Conservation (phyloP, 2,113 vertebrate species). For the Kryptolebias marmoratus region DNA sequence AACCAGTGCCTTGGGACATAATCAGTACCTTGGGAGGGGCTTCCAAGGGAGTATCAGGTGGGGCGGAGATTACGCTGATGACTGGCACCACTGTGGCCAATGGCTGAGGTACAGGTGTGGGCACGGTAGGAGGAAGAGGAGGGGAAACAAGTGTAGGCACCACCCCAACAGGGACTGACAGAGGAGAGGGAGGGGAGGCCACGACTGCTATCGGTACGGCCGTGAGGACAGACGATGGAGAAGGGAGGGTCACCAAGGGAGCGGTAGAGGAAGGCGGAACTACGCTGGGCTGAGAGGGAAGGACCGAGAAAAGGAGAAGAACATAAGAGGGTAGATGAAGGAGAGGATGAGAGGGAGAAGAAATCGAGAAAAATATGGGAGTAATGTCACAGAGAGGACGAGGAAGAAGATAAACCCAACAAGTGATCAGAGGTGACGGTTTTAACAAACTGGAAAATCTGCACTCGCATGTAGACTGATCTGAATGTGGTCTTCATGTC, state of each 20-base stretch:
- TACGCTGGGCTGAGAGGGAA: constrained; percentile 58
- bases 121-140: constrained; percentile 66
- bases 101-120: constrained; percentile 83
- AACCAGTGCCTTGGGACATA: constrained; percentile 84
- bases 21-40: constrained; percentile 88
- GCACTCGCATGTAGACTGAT: constrained; percentile 6
- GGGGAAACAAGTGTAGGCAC: constrained; percentile 76
- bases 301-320: constrained; percentile 25
- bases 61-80: constrained; percentile 89
- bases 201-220: constrained; percentile 60
- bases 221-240: constrained; percentile 48
- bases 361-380: constrained; percentile 70
- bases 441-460: not conserved
- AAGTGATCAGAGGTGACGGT: constrained; percentile 6
- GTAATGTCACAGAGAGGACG: constrained; percentile 22
- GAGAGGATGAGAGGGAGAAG: constrained; percentile 8
- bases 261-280: constrained; percentile 43
- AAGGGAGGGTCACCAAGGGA: constrained; percentile 50
- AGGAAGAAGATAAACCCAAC: constrained; percentile 27
- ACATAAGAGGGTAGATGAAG: constrained; percentile 16
- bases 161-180: constrained; percentile 60
- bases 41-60: constrained; percentile 84
- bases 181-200: constrained; percentile 68
- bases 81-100: constrained; percentile 88
- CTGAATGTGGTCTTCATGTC: constrained; percentile 6